phyloP scores from a whole-genome alignment of 2,113 vertebrate species.

The Melanotaenia duboulayi region DNA sequence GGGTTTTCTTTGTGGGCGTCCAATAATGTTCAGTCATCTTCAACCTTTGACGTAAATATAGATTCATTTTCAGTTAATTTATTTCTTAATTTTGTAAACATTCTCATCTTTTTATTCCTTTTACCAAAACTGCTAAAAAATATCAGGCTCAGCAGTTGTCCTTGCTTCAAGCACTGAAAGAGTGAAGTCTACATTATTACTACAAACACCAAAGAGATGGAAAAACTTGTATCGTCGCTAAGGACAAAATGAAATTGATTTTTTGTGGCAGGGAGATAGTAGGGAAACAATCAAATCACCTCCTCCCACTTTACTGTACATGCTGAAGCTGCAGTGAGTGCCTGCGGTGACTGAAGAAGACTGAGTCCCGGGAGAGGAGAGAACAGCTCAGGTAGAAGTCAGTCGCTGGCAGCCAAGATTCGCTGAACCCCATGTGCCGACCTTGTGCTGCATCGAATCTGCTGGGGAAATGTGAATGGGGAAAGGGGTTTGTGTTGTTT shows the following conservation, averaged over 20 bases:
- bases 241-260: conserved; percentile 66
- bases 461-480: conserved; percentile 50
- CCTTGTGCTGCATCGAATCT: conserved; percentile 52
- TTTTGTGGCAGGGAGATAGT: conserved; percentile 42
- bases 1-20: background rate
- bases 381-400: conserved; percentile 34
- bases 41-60: conserved; percentile 3
- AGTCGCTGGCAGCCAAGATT: conserved; percentile 51
- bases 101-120: background rate
- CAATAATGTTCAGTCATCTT: conserved; percentile 4
- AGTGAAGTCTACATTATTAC: conserved; percentile 35
- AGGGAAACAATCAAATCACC: conserved; percentile 50
- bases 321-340: conserved; percentile 41
- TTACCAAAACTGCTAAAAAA: background rate
- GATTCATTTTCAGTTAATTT: background rate
- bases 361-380: conserved; percentile 31
- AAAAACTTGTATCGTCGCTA: conserved; percentile 49
- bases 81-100: background rate
- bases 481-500: conserved; percentile 21
- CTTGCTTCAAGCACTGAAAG: conserved; percentile 12
- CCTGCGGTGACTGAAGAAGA: conserved; percentile 51
- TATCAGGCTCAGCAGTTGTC: background rate
- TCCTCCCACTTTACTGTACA: conserved; percentile 38
- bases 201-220: conserved; percentile 46
- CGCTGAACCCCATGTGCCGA: conserved; percentile 48